These are phyloP conservation scores for Ibidorhyncha struthersii DNA, from an alignment of 2,113 vertebrate species.

Conservation along the genomic window DNA sequence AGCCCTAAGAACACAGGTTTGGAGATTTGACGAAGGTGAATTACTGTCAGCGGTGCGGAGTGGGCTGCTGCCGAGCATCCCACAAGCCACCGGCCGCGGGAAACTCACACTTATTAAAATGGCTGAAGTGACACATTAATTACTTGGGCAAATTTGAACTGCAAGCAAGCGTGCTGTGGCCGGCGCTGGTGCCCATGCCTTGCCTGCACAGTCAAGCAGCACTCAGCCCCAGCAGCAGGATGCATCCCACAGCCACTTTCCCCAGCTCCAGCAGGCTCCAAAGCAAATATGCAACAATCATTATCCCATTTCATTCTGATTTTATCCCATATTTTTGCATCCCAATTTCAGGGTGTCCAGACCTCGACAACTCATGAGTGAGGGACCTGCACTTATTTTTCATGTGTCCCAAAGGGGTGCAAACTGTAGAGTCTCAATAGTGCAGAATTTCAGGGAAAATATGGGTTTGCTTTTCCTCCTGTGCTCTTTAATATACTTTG, in stretches of 20 bases:
- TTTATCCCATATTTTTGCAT: neutral
- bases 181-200: neutral
- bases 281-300: rapidly evolving
- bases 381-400: neutral
- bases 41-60: neutral
- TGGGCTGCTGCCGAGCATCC: neutral
- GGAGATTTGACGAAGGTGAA: neutral
- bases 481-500: neutral
- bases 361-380: neutral
- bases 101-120: neutral
- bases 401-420: neutral
- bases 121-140: neutral
- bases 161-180: neutral
- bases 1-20: neutral
- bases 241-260: neutral
- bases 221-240: neutral
- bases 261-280: neutral
- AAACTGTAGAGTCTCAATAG: neutral
- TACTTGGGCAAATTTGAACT: neutral
- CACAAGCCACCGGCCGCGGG: neutral
- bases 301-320: rapidly evolving
- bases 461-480: neutral
- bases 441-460: neutral
- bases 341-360: rapidly evolving
- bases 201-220: neutral